Base-by-base conservation (phyloP, 2,888 invertebrate species). In the Dicyrtomina minuta region DNA sequence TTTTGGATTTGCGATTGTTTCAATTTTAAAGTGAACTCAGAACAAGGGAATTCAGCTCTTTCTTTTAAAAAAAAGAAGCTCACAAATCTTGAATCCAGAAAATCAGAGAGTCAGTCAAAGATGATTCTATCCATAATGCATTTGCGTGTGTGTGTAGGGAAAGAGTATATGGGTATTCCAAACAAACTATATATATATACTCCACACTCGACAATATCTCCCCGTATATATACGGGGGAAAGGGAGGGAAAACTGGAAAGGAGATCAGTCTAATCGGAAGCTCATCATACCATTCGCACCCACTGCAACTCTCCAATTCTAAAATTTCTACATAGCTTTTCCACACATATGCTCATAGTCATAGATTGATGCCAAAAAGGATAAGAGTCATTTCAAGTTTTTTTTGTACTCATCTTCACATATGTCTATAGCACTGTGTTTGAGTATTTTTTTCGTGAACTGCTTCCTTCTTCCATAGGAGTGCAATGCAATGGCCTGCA, bases 341-440 rank as follows among this genome's bases (percentile, higher is more conserved):
- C 43, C 46, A 33, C 39, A 39, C 15, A 24, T 12, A 39, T 58
- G 20, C 33, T 10, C 33, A 58, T 27, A 39, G 33, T 33, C 58
- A 43, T 20, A 60, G 60, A 60, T 62, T 62, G 49, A 62, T 62
- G 62, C 49, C 62, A 62, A 62, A 62, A 62, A 62, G 33, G 44
- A 26, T 44, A 22, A 20, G 46, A 49, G 49, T 17, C 49, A 26
- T 24, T 62, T 46, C 17, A 49, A 62, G 22, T 62, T 62, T 60
- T 59, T 46, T 49, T 43, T 49, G 49, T 39, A 17, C 58, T 46
- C 46, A 12, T 41, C 46, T 46, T 46, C 5, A 53, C 5, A 22
- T 53, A 22, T 53, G 53, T 53, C 53, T 53, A n/a, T n/a, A n/a
- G n/a, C n/a, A 13, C 22, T 53, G 13, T 22, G 12, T 53, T 17